A percentile compares a stretch with the other conserved stretches of the same genome.
These are phyloP conservation scores for Sarcophaga caerulescens DNA, from an alignment of 2,888 invertebrate genomes.

Conservation along the genomic window DNA sequence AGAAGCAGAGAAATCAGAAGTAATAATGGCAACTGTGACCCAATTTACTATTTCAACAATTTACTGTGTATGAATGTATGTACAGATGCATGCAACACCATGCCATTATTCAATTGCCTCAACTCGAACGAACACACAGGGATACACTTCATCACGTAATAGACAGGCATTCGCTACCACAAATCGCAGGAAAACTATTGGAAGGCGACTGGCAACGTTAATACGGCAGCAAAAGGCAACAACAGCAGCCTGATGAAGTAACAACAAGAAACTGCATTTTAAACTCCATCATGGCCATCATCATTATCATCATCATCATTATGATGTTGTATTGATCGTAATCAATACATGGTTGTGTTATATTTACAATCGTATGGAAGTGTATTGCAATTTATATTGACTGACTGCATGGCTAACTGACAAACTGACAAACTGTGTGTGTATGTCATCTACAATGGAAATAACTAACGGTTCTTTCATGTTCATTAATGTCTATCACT, in stretches of 20 bases:
- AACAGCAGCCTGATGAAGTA: background rate
- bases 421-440: constrained; percentile 18
- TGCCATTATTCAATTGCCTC: constrained; percentile 51
- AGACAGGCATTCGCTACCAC: constrained; percentile 26
- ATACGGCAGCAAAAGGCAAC: constrained; percentile 18
- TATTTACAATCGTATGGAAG: constrained; percentile 30
- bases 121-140: constrained; percentile 14
- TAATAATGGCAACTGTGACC: constrained; percentile 61
- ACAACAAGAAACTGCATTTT: constrained; percentile 48
- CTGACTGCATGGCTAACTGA: constrained; percentile 29
- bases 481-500: background rate
- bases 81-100: constrained; percentile 20
- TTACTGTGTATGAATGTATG: constrained; percentile 2
- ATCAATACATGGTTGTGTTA: background rate
- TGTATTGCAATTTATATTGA: constrained; percentile 26
- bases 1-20: background rate
- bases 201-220: background rate
- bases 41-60: constrained; percentile 52
- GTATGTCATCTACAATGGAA: constrained; percentile 27
- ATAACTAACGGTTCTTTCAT: constrained; percentile 10
- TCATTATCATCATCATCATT: constrained; percentile 16
- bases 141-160: background rate
- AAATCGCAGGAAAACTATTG: constrained; percentile 17
- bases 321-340: constrained; percentile 46
- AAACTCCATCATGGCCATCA: constrained; percentile 7